Evolutionary conservation across 2,888 invertebrate genomes (phyloP).

Genomic region (Pseudanteris insignis): DNA sequence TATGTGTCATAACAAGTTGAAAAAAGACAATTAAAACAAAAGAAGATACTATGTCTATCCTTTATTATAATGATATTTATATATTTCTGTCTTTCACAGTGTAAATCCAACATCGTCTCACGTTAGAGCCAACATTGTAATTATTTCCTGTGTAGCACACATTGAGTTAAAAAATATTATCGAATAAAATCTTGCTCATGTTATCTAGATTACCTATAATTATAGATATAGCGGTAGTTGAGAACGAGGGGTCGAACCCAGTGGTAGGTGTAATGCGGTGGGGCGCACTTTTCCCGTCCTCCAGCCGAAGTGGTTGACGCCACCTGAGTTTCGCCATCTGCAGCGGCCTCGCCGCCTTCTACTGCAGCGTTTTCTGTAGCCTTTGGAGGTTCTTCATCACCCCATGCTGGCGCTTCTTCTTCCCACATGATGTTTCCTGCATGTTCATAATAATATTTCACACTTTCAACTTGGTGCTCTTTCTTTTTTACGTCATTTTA

Average conservation of each 20-base stretch:
- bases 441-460: conserved; percentile 3
- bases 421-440: conserved; percentile 52
- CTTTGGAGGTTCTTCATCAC: conserved; percentile 50
- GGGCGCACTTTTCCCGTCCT: conserved; percentile 70
- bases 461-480: no score
- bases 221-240: conserved; percentile 83
- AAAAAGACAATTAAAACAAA: no score
- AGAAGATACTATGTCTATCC: no score
- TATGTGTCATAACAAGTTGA: no score
- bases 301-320: conserved; percentile 56
- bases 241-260: conserved; percentile 87
- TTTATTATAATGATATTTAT: no score
- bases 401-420: conserved; percentile 59
- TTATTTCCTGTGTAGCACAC: no score
- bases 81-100: no score
- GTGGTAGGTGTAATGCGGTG: conserved; percentile 79
- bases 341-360: conserved; percentile 50
- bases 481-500: conserved; percentile 2
- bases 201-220: conserved; percentile 71
- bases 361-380: conserved; percentile 67
- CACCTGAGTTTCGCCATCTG: conserved; percentile 62
- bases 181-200: no score
- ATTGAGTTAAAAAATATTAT: no score
- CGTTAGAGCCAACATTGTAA: no score
- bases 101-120: no score